Percentiles rank a stretch among this genome's conserved stretches.
These are phyloP conservation scores for Spatulosminthurus flaviceps DNA, from an alignment of 2,888 invertebrate genomes.

Conservation along the genomic window DNA sequence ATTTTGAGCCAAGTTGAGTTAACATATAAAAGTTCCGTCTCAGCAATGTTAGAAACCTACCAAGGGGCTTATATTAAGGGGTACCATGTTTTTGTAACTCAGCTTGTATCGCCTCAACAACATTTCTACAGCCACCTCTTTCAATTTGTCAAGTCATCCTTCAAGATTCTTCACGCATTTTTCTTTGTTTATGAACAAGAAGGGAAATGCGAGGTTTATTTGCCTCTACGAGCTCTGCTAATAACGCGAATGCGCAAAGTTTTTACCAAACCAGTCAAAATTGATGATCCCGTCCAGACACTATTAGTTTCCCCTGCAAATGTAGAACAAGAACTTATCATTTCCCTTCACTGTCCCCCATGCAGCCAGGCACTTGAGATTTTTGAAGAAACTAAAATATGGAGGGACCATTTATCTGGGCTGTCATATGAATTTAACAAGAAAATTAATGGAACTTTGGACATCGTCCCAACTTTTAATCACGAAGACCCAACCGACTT, in stretches of 20 bases:
- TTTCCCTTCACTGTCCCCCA: neutral
- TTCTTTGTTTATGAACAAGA: neutral
- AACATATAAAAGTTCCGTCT: neutral
- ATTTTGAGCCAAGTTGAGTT: neutral
- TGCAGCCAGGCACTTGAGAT: neutral
- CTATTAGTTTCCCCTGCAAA: neutral
- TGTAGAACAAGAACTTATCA: neutral
- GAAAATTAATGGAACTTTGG: neutral
- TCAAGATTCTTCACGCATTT: neutral
- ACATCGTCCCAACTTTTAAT: neutral
- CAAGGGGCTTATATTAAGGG: neutral
- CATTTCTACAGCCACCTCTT: neutral
- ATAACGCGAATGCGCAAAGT: neutral
- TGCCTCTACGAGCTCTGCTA: neutral
- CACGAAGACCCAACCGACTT: neutral
- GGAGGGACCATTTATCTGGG: neutral
- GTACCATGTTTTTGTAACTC: neutral
- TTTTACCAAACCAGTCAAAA: too few species aligned
- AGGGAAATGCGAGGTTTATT: neutral
- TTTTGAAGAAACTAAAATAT: neutral
- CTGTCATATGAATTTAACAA: neutral
- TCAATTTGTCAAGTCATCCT: neutral
- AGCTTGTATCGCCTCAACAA: neutral
- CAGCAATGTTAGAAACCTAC: neutral
- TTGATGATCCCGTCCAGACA: neutral